Conservation (phyloP, 2,113 vertebrate species). For the Pogona vitticeps region DNA sequence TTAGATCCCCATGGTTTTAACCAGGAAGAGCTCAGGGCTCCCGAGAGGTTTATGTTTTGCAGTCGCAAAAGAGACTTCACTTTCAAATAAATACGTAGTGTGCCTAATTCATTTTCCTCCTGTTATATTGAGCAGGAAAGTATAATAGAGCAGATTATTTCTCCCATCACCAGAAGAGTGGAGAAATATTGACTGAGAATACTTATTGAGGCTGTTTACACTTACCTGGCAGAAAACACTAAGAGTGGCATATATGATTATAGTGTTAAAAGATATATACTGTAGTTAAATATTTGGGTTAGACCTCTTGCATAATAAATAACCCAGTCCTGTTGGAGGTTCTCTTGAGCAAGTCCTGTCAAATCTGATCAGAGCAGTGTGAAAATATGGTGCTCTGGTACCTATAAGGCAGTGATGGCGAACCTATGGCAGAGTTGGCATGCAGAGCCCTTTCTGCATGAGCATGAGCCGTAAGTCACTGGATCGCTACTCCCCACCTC, state of each 20-base stretch:
- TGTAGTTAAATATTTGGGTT: background rate
- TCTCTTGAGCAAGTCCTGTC: background rate
- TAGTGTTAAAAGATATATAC: background rate
- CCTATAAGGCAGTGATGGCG: no score
- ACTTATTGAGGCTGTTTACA: constrained; percentile 12
- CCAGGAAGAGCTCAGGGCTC: background rate
- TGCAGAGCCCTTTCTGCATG: no score
- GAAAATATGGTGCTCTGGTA: background rate
- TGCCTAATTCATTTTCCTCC: background rate
- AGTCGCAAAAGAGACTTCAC: background rate
- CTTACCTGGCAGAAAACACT: background rate
- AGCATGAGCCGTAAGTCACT: no score
- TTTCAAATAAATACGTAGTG: background rate
- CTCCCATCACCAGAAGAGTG: no score
- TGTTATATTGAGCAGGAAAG: background rate
- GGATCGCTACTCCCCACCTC: no score
- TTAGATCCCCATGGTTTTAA: background rate
- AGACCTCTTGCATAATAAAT: background rate
- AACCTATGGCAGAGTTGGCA: no score
- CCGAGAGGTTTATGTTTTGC: background rate
- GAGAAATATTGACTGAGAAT: no score
- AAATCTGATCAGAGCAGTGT: background rate
- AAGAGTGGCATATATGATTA: background rate
- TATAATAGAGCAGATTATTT: no score
- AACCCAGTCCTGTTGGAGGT: background rate